Evolutionary conservation across 2,888 invertebrate species (phyloP), one percentile per base, ranked within the genome.

Genomic region (Bombylius major): DNA sequence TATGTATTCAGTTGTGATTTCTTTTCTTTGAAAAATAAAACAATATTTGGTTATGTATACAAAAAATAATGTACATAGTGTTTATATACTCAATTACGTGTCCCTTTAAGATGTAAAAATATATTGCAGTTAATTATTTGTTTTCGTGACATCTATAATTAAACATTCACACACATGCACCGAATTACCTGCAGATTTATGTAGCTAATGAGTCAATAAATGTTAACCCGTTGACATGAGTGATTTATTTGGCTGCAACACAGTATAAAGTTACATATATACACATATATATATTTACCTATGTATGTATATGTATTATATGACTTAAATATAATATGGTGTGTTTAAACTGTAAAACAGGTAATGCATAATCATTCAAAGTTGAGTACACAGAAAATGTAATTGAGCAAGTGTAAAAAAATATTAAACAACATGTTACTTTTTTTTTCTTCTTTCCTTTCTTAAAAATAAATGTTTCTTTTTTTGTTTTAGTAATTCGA

Each of bases 71-170:
- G 23, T 23, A 23, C 23, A 23, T 23, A 23, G 23, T 23, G 23
- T 23, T 23, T 23, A 3, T 23, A 23, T 23, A 23, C 23, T 23
- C 23, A 23, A 23, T 23, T 23, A 23, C 39, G 11, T 39, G 39
- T 39, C 39, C 8, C 39, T 11, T 9, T 7, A 7, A 11, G 39
- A 39, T 11, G 7, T 11, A 9, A 11, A 11, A 39, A 61, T 62
- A 61, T 62, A 62, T 61, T 63, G 61, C 60, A 56, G 61, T 63
- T 63, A 64, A 63, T 63, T 62, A 62, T 64, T 64, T 64, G 63
- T 62, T 64, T 63, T 62, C 62, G 62, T 64, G 64, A 63, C 62
- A 64, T 61, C 62, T 61, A 62, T 63, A 64, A 64, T 64, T 64
- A 64, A 63, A 64, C 61, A 62, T 62, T 62, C 59, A 59, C 59